Evolutionary conservation across 2,888 invertebrate species (phyloP), one percentile per base, ranked within the genome.

Genomic region (Caenorhabditis becei): DNA sequence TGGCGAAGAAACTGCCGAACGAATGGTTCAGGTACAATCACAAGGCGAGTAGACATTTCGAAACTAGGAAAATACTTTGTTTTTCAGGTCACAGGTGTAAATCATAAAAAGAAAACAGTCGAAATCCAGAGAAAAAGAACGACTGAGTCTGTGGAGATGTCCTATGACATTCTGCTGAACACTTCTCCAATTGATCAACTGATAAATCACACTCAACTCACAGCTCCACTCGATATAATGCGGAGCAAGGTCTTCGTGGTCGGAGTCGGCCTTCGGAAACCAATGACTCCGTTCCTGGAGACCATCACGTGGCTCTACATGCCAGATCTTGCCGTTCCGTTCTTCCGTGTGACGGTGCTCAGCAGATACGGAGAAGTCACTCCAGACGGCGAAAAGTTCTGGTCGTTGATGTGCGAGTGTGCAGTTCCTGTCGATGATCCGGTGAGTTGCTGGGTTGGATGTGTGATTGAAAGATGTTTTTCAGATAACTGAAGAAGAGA

Each of bases 361-460:
- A 88, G 88, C 26, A 71, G 88, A 72, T 90, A 90, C 79, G 90
- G 89, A 75, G 90, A 90, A 72, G 89, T 86, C 14, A 90, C 90
- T 23, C 90, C 90, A 10, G 89, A 90, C 77, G 74, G 75, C 47
- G 85, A 80, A 51, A 89, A 90, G 72, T 90, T 89, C 70, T 90
- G 90, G 90, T 90, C 90, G 16, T 86, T 90, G 18, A 90, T 90
- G 90, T 89, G 89, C 72, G 90, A 90, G 69, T 90, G 90, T 54
- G 89, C 90, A 10, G 61, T 88, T 16, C 84, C 86, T 8, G 83
- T 86, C 23, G 87, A 87, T 70, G 90, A 90, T 77, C 83, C 86
- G 69, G 87, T 86, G 37, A 67, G 77, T 10, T 47, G n/a, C n/a
- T n/a, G n/a, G n/a, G n/a, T 20, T 47, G 2, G 1, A 2, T 47